These are phyloP conservation scores for Gallinago media DNA, from an alignment of 2,113 vertebrate genomes.

Conservation along the genomic window DNA sequence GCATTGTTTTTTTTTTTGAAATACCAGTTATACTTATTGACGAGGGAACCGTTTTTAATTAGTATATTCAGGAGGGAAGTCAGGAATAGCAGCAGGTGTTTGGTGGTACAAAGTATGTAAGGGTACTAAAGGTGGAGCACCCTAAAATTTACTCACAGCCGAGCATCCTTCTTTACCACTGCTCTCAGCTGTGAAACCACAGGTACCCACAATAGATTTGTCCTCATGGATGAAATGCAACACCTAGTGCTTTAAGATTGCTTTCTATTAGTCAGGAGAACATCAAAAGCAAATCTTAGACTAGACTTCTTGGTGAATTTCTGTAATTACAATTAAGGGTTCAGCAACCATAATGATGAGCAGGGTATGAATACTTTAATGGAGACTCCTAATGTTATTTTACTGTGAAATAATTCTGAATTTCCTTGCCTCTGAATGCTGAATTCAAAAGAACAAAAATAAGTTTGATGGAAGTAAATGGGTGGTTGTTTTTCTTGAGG, in stretches of 20 bases:
- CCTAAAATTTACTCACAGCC: not conserved
- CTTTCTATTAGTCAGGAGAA: not conserved
- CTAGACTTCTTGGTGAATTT: not conserved
- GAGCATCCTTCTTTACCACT: not conserved
- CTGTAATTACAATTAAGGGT: not conserved
- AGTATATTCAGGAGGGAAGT: not conserved
- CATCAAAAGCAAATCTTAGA: not conserved
- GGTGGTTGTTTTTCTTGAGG: no score
- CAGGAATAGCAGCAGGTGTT: not conserved
- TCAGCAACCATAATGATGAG: not conserved
- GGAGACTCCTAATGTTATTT: not conserved
- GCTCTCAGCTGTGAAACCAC: not conserved
- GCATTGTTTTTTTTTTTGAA: not conserved
- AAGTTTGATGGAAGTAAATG: not conserved
- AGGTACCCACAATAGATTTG: not conserved
- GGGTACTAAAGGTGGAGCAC: not conserved
- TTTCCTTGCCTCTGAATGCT: not conserved
- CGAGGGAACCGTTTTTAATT: not conserved
- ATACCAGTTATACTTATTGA: not conserved
- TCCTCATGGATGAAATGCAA: not conserved
- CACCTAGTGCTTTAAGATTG: not conserved
- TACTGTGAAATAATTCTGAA: not conserved
- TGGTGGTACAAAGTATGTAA: not conserved
- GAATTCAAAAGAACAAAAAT: slow-evolving; percentile 11
- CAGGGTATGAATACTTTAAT: not conserved